Conservation (phyloP, 53 echinoderm and acorn worm species). For the Zoroaster sp. region DNA sequence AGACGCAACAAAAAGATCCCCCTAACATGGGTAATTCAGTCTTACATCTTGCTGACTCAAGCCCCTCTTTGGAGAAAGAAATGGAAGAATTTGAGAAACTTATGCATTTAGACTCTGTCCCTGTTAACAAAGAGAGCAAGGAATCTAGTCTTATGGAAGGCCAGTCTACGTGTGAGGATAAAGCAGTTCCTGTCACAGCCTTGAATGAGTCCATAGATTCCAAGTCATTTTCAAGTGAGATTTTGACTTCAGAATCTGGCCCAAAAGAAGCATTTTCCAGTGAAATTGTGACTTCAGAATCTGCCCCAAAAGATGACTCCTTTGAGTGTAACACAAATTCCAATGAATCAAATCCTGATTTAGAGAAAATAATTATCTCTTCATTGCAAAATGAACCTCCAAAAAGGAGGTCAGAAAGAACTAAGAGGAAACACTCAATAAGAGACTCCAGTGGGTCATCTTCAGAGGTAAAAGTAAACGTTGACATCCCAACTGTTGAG, state of each 20-base stretch:
- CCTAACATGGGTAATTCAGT: not conserved
- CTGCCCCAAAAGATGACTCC: not conserved
- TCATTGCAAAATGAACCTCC: not conserved
- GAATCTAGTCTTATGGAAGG: not conserved
- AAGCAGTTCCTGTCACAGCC: not conserved
- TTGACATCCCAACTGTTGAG: not conserved
- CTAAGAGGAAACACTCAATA: not conserved
- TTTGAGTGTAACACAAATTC: not conserved
- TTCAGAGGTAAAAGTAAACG: not conserved
- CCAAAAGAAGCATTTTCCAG: not conserved
- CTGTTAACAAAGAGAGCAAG: not conserved
- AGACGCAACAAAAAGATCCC: not conserved
- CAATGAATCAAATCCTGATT: not conserved
- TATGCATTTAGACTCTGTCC: not conserved
- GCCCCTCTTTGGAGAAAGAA: constrained; percentile 58
- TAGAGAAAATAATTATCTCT: not conserved
- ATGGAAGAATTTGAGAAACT: constrained; percentile 85
- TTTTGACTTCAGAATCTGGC: not conserved
- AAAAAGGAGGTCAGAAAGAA: not conserved
- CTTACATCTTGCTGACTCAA: not conserved
- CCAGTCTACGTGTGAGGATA: not conserved
- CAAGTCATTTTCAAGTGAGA: not conserved
- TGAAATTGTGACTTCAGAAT: not conserved
- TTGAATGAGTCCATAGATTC: not conserved
- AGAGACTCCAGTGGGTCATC: not conserved